Percentiles rank a stretch among this genome's conserved stretches.
phyloP scores from a whole-genome alignment of 2,797 vertebrate species.

The Eurystomus glaucurus region DNA sequence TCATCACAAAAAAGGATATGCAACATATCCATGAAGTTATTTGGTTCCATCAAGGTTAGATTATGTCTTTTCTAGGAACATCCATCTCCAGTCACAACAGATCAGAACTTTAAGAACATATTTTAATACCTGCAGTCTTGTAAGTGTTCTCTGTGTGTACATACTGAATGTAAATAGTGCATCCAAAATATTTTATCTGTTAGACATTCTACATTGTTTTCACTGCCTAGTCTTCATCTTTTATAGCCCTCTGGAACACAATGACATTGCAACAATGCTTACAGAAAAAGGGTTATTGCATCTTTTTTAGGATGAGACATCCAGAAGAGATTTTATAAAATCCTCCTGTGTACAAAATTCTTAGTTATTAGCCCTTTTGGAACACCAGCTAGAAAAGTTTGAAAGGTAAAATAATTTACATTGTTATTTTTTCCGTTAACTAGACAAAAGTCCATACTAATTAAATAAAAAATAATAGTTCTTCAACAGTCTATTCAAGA shows the following conservation, averaged over 20 bases:
- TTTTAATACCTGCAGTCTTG: slow-evolving; percentile 31
- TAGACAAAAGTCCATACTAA: slow-evolving; percentile 78
- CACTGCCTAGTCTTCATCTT: slow-evolving; percentile 54
- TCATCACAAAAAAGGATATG: neutral
- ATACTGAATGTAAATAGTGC: slow-evolving; percentile 44
- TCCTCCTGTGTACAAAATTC: slow-evolving; percentile 77
- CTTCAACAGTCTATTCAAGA: slow-evolving; percentile 71
- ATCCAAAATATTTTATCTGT: neutral
- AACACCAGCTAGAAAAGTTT: slow-evolving; percentile 80
- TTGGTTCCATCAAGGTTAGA: neutral
- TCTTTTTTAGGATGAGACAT: slow-evolving; percentile 71
- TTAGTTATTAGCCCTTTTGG: slow-evolving; percentile 81
- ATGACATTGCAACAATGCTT: slow-evolving; percentile 64
- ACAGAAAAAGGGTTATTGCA: slow-evolving; percentile 69
- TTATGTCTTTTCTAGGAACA: neutral
- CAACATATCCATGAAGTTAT: neutral
- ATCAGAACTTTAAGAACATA: slow-evolving; percentile 28
- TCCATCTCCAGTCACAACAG: slow-evolving; percentile 17
- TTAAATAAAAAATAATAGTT: slow-evolving; percentile 82
- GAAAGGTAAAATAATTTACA: slow-evolving; percentile 81
- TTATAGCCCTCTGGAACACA: slow-evolving; percentile 69
- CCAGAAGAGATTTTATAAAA: slow-evolving; percentile 74
- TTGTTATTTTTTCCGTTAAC: slow-evolving; percentile 75
- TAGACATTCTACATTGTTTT: slow-evolving; percentile 35
- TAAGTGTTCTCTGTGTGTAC: slow-evolving; percentile 51